Conservation (phyloP, 2,113 vertebrate species). For the Microcebus griseorufus region DNA sequence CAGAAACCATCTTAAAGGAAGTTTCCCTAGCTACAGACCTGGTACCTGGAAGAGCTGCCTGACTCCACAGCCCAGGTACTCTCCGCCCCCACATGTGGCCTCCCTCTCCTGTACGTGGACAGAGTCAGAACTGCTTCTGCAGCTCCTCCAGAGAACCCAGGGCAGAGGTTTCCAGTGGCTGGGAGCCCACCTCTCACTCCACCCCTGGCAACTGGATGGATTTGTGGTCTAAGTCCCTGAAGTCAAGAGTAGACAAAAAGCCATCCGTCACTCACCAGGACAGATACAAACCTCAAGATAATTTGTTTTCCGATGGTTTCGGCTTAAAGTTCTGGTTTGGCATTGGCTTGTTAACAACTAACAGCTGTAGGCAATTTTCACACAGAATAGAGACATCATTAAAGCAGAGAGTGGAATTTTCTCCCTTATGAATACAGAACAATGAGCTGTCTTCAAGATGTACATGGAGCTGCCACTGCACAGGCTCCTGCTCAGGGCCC, state of each 20-base stretch:
- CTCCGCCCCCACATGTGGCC: not conserved
- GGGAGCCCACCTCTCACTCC: not conserved
- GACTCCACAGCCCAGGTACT: not conserved
- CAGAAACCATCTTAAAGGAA: not conserved
- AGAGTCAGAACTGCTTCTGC: not conserved
- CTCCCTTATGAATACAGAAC: conserved; percentile 46
- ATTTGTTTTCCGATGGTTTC: conserved; percentile 80
- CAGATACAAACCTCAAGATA: conserved; percentile 75
- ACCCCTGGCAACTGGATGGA: conserved; percentile 8
- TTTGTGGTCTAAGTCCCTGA: conserved; percentile 65
- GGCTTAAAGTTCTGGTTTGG: conserved; percentile 71
- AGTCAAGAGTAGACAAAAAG: conserved; percentile 73
- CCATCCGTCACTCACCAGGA: conserved; percentile 71
- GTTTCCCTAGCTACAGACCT: not conserved
- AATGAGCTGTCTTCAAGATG: conserved; percentile 49
- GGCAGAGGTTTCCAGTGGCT: not conserved
- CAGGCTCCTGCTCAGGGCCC: not conserved
- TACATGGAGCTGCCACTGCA: not conserved
- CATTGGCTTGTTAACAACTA: conserved; percentile 68
- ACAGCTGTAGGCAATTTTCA: conserved; percentile 76
- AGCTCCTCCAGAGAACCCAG: not conserved
- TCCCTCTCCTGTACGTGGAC: not conserved
- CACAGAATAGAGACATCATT: conserved; percentile 76
- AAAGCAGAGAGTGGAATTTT: conserved; percentile 54
- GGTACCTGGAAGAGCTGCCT: not conserved